Conservation (phyloP, 2,797 vertebrate species). For the Cossypha polioptera region DNA sequence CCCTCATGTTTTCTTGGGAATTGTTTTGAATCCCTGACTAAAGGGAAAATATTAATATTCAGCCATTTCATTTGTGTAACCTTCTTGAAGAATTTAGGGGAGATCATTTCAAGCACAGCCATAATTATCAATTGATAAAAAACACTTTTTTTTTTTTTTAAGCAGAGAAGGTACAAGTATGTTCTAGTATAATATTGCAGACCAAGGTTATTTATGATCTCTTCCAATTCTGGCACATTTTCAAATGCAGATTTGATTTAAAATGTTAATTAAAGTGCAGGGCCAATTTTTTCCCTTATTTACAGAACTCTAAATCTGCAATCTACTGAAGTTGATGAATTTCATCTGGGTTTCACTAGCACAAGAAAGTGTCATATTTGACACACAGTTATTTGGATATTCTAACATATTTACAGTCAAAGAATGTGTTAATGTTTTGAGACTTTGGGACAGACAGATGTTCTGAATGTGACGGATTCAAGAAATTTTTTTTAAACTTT, state of each 20-base stretch:
- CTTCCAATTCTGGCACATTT: conserved; percentile 46
- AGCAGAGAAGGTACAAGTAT: background rate
- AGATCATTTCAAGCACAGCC: background rate
- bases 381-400: conserved; percentile 39
- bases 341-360: conserved; percentile 58
- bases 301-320: conserved; percentile 58
- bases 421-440: conserved; percentile 32
- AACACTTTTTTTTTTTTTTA: background rate
- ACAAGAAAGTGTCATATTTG: conserved; percentile 39
- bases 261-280: conserved; percentile 68
- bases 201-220: conserved; percentile 57
- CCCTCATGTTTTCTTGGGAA: background rate
- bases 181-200: conserved; percentile 39
- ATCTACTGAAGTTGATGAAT: conserved; percentile 39
- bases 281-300: conserved; percentile 46
- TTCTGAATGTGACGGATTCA: conserved; percentile 3
- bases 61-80: conserved; percentile 25
- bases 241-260: conserved; percentile 65
- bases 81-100: conserved; percentile 43
- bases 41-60: conserved; percentile 43
- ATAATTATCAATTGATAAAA: conserved; percentile 24
- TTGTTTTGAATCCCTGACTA: conserved; percentile 4
- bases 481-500: background rate
- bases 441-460: conserved; percentile 33
- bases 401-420: conserved; percentile 28